Percentiles rank a stretch among this genome's conserved stretches.
phyloP scores from a whole-genome alignment of 2,797 vertebrate species.

The Sebastes trivittatus region DNA sequence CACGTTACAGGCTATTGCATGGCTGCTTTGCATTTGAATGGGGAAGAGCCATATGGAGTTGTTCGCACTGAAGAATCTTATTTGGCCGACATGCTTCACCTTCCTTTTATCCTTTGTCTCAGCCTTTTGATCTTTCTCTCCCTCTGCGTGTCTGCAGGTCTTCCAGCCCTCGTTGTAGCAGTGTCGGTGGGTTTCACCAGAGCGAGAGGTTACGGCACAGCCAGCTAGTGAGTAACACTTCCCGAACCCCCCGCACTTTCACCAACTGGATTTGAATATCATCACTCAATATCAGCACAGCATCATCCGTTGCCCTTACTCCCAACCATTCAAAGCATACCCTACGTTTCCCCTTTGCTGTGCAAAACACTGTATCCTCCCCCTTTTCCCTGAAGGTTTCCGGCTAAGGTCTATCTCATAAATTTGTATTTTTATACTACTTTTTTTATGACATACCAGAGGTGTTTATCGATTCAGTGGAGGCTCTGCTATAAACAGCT shows the following conservation, averaged over 20 bases:
- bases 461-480: slow-evolving; percentile 12
- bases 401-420: neutral
- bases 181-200: slow-evolving; percentile 98
- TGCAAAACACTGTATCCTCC: neutral
- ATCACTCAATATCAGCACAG: neutral
- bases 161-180: slow-evolving; percentile 96
- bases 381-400: neutral
- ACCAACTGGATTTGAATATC: neutral
- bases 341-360: neutral
- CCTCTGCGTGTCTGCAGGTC: slow-evolving; percentile 80
- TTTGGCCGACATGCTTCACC: slow-evolving; percentile 9
- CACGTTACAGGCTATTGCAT: slow-evolving; percentile 41
- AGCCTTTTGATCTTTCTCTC: slow-evolving; percentile 29
- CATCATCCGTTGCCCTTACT: neutral
- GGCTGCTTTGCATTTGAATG: slow-evolving; percentile 51
- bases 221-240: slow-evolving; percentile 91
- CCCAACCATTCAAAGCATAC: neutral
- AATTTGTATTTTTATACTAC: slow-evolving; percentile 1
- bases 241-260: neutral
- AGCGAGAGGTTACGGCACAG: slow-evolving; percentile 97
- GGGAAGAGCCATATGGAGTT: slow-evolving; percentile 19
- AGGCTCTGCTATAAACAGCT: slow-evolving; percentile 3
- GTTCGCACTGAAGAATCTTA: slow-evolving; percentile 11
- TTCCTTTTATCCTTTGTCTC: slow-evolving; percentile 37
- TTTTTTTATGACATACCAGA: neutral